phyloP scores from a whole-genome alignment of 2,113 vertebrate genomes.

The Pelobates fuscus region DNA sequence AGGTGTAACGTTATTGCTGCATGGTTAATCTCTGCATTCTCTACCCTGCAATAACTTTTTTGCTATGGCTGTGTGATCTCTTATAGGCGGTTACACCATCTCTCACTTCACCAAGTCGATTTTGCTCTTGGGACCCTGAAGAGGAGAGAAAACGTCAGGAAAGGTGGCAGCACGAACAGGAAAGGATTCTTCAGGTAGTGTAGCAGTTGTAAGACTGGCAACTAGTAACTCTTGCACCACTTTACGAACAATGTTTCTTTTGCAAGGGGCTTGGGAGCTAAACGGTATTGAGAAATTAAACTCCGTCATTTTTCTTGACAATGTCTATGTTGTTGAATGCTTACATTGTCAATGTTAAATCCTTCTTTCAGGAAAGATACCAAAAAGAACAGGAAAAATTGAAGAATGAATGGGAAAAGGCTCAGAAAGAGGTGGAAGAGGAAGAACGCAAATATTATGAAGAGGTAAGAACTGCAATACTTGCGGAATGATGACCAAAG shows the following conservation, averaged over 20 bases:
- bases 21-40: too few relatives aligned
- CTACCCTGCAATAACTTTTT: too few relatives aligned
- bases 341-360: too few relatives aligned
- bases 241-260: too few relatives aligned
- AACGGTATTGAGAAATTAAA: too few relatives aligned
- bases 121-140: slow-evolving; percentile 93
- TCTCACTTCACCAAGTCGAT: slow-evolving; percentile 73
- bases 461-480: slow-evolving; percentile 74
- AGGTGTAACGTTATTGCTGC: too few relatives aligned
- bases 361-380: slow-evolving; percentile 82
- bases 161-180: slow-evolving; percentile 95
- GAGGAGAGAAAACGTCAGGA: slow-evolving; percentile 93
- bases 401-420: slow-evolving; percentile 94
- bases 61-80: not conserved
- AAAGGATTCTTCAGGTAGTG: slow-evolving; percentile 89
- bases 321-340: too few relatives aligned
- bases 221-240: too few relatives aligned
- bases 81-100: slow-evolving; percentile 51
- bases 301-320: too few relatives aligned
- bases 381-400: slow-evolving; percentile 91
- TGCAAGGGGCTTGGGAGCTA: too few relatives aligned
- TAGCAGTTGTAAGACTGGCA: not conserved
- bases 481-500: not conserved
- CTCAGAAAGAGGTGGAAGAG: slow-evolving; percentile 93
- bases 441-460: slow-evolving; percentile 93